Percentiles rank a stretch among this genome's conserved stretches.
Conservation (phyloP, 2,888 invertebrate genomes). For the Odontothrips loti region DNA sequence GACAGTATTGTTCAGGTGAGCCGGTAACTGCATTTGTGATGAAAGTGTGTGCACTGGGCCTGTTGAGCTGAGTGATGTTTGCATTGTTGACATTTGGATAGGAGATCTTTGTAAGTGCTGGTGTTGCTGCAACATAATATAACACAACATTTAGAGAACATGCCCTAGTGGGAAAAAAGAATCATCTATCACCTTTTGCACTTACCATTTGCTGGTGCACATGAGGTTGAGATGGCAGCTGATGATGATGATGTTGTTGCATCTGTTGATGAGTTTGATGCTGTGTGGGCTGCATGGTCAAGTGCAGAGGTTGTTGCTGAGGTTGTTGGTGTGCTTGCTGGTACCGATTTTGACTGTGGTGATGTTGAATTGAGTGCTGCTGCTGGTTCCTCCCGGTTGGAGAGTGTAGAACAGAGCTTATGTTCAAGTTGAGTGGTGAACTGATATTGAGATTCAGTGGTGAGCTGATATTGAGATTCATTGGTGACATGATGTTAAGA, state of each 20-base stretch:
- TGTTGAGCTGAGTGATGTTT: background rate
- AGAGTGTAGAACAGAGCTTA: background rate
- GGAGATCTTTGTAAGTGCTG: background rate
- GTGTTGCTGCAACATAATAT: background rate
- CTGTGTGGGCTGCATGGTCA: conserved; percentile 26
- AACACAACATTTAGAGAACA: background rate
- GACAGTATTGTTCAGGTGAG: conserved; percentile 7
- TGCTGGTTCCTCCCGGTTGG: conserved; percentile 1
- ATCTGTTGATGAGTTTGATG: conserved; percentile 27
- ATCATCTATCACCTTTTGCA: background rate
- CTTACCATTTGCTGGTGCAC: background rate
- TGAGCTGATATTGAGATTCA: conserved; percentile 10
- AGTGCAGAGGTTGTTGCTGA: conserved; percentile 4
- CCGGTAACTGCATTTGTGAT: conserved; percentile 5
- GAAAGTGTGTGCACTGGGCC: background rate
- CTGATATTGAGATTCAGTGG: conserved; percentile 7
- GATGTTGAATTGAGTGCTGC: conserved; percentile 30
- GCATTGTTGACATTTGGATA: background rate
- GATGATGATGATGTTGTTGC: background rate
- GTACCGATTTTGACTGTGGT: conserved; percentile 28
- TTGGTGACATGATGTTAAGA: background rate
- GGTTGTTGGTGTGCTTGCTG: conserved; percentile 28
- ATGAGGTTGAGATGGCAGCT: background rate
- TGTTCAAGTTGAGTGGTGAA: background rate
- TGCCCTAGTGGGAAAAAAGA: background rate